These are phyloP conservation scores for Channa maculata DNA, from an alignment of 2,113 vertebrate genomes.

Conservation along the genomic window DNA sequence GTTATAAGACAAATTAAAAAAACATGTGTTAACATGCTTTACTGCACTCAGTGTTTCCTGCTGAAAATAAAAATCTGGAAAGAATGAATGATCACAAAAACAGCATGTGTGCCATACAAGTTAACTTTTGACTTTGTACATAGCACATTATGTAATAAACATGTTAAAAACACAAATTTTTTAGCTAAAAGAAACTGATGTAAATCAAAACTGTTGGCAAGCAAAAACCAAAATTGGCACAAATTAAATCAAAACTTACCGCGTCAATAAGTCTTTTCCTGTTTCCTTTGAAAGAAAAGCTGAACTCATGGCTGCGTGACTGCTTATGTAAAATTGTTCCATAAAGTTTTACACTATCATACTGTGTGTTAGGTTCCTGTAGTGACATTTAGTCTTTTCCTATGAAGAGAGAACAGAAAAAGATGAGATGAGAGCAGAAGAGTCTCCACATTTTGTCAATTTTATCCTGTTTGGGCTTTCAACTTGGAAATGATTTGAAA, in stretches of 20 bases:
- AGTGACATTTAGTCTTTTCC: too few species aligned
- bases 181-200: too few species aligned
- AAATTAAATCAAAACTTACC: neutral
- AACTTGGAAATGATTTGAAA: neutral
- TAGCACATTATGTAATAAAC: neutral
- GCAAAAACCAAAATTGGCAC: neutral
- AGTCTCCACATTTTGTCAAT: neutral
- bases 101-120: neutral
- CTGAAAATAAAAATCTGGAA: neutral
- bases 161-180: neutral
- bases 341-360: neutral
- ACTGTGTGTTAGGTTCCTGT: neutral
- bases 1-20: neutral
- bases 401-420: neutral
- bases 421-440: too few species aligned
- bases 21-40: too few species aligned
- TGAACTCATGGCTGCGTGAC: neutral
- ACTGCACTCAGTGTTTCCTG: neutral
- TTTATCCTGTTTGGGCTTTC: neutral
- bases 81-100: neutral
- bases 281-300: neutral
- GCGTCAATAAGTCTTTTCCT: neutral
- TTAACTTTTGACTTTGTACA: neutral
- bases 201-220: too few species aligned
- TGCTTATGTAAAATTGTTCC: constrained; percentile 14